These are phyloP conservation scores for Myripristis murdjan DNA, from an alignment of 2,797 vertebrate species.

Conservation along the genomic window DNA sequence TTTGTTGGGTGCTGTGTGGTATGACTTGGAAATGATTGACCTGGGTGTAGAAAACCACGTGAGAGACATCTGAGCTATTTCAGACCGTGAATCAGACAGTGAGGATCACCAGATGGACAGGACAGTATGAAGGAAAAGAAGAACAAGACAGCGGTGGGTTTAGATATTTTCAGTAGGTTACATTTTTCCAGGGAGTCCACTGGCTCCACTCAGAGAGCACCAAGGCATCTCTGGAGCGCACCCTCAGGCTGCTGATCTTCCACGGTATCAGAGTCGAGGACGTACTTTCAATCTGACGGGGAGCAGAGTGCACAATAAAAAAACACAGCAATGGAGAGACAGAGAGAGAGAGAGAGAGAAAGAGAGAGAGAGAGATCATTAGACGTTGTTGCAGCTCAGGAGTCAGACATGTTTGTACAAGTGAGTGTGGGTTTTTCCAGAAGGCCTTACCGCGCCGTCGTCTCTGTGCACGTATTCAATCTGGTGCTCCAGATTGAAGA, in stretches of 20 bases:
- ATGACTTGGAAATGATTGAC: not conserved
- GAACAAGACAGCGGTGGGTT: slow-evolving; percentile 31
- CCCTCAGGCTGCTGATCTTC: slow-evolving; percentile 74
- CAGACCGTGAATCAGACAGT: not conserved
- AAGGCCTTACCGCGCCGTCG: slow-evolving; percentile 72
- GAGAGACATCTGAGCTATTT: slow-evolving; percentile 6
- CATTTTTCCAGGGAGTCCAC: slow-evolving; percentile 85
- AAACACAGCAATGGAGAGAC: not conserved
- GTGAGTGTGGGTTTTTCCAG: slow-evolving; percentile 9
- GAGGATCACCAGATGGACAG: slow-evolving; percentile 9
- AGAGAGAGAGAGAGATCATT: not conserved
- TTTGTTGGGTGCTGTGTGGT: slow-evolving; percentile 3
- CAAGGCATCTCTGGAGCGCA: slow-evolving; percentile 81
- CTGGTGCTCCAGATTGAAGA: slow-evolving; percentile 83
- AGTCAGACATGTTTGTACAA: not conserved
- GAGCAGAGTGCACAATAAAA: slow-evolving; percentile 27
- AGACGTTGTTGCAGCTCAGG: not conserved
- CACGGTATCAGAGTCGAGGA: slow-evolving; percentile 53
- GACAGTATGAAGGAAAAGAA: slow-evolving; percentile 15
- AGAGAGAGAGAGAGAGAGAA: not conserved
- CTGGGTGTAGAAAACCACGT: not conserved
- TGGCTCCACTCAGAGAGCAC: slow-evolving; percentile 82
- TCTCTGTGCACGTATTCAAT: slow-evolving; percentile 74
- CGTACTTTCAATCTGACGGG: slow-evolving; percentile 25
- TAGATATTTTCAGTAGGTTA: slow-evolving; percentile 68